Evolutionary conservation across 2,113 vertebrate genomes (phyloP).

Genomic region (Agapornis roseicollis): DNA sequence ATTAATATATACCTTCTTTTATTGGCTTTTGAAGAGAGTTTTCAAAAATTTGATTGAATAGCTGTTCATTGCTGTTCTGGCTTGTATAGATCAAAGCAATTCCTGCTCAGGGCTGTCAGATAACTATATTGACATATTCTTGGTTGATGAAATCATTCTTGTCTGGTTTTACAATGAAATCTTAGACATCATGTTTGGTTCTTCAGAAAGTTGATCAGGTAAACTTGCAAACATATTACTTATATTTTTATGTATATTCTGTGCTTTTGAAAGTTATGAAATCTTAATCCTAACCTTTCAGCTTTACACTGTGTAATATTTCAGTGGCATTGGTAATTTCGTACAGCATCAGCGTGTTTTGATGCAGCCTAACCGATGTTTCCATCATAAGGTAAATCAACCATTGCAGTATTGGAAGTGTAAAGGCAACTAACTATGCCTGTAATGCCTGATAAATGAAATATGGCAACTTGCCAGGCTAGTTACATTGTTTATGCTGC

Average conservation of each 20-base stretch:
- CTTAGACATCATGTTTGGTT: neutral
- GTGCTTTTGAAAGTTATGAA: neutral
- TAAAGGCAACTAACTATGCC: neutral
- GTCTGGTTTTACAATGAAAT: neutral
- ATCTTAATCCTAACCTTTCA: neutral
- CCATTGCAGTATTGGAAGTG: neutral
- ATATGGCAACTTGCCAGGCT: neutral
- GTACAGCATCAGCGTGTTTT: neutral
- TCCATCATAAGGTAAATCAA: neutral
- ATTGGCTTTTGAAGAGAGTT: neutral
- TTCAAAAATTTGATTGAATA: neutral
- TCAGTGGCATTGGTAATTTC: neutral
- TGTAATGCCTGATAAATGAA: neutral
- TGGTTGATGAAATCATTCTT: neutral
- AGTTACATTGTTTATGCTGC: neutral
- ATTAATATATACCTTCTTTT: neutral
- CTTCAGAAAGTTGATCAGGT: neutral
- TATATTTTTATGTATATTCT: neutral
- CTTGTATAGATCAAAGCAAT: neutral
- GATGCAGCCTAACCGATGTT: neutral
- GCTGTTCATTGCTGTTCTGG: neutral
- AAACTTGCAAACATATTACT: neutral
- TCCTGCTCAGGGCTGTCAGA: neutral
- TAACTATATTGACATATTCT: neutral
- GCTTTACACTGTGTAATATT: neutral